Evolutionary conservation across 2,113 vertebrate species (phyloP).

Genomic region (Myrmophylax atrothorax): DNA sequence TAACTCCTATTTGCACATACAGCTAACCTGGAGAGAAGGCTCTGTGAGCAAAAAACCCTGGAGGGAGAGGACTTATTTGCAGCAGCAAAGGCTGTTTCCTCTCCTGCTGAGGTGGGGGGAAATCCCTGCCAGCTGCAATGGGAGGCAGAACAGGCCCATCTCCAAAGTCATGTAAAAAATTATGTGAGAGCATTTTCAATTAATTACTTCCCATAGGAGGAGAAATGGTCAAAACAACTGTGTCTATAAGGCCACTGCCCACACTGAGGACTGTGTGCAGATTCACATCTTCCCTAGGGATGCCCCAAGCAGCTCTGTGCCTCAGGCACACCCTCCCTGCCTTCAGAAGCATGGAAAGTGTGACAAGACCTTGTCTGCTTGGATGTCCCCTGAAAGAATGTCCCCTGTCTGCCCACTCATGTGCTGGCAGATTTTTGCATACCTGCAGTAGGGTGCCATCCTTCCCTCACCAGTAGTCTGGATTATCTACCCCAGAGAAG

Average conservation of each 20-base stretch:
- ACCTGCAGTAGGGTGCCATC: background rate
- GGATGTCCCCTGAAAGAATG: background rate
- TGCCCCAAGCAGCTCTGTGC: background rate
- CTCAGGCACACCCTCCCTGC: background rate
- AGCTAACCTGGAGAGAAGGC: constrained; percentile 29
- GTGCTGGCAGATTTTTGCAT: background rate
- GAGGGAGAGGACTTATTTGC: background rate
- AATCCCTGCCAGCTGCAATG: background rate
- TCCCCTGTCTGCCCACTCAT: background rate
- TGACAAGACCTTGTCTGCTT: background rate
- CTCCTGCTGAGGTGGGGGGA: background rate
- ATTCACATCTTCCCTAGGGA: background rate
- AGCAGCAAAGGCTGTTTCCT: background rate
- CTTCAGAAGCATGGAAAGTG: background rate
- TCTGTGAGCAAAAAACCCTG: background rate
- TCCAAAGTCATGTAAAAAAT: background rate
- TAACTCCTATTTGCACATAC: constrained; percentile 29
- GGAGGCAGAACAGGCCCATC: background rate
- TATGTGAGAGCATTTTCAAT: background rate
- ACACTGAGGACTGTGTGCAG: background rate
- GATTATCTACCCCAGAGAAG: background rate
- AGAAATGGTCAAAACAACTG: background rate
- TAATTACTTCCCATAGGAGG: background rate
- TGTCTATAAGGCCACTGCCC: background rate
- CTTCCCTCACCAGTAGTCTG: background rate